phyloP scores from a whole-genome alignment of 1,140 invertebrate genomes.

The Elymnias hypermnestra region DNA sequence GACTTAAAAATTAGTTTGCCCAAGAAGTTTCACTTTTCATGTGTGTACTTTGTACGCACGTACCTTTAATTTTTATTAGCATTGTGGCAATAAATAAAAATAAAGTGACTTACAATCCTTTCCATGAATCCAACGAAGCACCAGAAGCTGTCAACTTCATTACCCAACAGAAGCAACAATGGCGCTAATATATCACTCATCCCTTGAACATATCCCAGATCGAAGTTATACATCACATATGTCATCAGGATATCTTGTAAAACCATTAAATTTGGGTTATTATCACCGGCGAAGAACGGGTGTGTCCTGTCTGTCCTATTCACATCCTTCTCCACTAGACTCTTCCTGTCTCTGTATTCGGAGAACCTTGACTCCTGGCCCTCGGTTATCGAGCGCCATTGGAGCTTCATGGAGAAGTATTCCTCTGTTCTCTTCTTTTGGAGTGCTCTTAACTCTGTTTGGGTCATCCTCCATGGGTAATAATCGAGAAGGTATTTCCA shows the following conservation, averaged over 20 bases:
- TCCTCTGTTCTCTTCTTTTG: constrained; percentile 87
- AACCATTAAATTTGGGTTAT: constrained; percentile 91
- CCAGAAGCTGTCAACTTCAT: constrained; percentile 99
- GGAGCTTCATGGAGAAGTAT: constrained; percentile 97
- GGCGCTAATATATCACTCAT: constrained; percentile 99
- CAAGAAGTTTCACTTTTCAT: no score
- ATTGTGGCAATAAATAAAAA: no score
- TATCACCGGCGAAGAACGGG: constrained; percentile 93
- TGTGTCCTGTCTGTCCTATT: constrained; percentile 95
- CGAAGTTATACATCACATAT: constrained; percentile 99
- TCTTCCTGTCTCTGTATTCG: constrained; percentile 93
- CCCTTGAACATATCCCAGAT: constrained; percentile 96
- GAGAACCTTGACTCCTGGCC: constrained; percentile 93
- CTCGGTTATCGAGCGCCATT: constrained; percentile 94
- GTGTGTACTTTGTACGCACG: no score
- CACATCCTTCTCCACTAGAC: constrained; percentile 98
- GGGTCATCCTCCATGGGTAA: constrained; percentile 89
- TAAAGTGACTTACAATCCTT: constrained; percentile 87
- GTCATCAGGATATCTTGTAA: constrained; percentile 97
- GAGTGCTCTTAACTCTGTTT: constrained; percentile 81
- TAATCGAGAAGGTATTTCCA: constrained; percentile 98
- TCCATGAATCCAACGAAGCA: constrained; percentile 99
- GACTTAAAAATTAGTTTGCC: no score
- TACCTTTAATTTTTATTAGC: no score
- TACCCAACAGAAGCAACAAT: constrained; percentile 91